Conservation (phyloP, 92 coral and sea anemone species). For the Desmophyllum pertusum region DNA sequence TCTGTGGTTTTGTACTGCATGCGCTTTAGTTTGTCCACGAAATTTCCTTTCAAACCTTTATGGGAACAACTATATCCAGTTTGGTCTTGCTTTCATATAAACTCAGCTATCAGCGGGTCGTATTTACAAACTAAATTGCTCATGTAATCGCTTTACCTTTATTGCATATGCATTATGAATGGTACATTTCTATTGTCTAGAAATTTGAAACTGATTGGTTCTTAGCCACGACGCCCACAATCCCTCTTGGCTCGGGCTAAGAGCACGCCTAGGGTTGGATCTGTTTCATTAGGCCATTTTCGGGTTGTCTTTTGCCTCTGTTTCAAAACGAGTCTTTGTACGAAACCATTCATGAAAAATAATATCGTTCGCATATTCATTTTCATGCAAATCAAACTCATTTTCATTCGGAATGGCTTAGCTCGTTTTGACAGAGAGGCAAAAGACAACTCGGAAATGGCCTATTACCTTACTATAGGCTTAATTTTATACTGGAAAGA, state of each 20-base stretch:
- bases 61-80: neutral
- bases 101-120: neutral
- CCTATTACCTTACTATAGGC: too few relatives aligned
- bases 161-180: conserved; percentile 23
- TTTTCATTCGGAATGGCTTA: too few relatives aligned
- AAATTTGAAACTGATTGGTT: conserved; percentile 28
- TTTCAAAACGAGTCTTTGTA: too few relatives aligned
- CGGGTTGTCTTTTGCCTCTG: too few relatives aligned
- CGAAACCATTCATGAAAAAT: neutral
- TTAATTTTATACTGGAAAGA: too few relatives aligned
- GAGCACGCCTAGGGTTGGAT: neutral
- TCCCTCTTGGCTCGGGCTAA: neutral
- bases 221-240: neutral
- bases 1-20: neutral
- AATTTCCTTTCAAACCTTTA: neutral
- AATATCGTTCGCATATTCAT: too few relatives aligned
- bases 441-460: conserved; percentile 4
- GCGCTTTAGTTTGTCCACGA: neutral
- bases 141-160: conserved; percentile 17
- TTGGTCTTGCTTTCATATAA: neutral
- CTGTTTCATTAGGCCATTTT: neutral
- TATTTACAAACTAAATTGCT: conserved; percentile 13
- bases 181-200: neutral
- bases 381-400: too few relatives aligned
- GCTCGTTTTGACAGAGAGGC: neutral